A percentile compares a stretch with the other conserved stretches of the same genome.
Conservation (phyloP, 2,888 invertebrate genomes). For the Ceriagrion tenellum region DNA sequence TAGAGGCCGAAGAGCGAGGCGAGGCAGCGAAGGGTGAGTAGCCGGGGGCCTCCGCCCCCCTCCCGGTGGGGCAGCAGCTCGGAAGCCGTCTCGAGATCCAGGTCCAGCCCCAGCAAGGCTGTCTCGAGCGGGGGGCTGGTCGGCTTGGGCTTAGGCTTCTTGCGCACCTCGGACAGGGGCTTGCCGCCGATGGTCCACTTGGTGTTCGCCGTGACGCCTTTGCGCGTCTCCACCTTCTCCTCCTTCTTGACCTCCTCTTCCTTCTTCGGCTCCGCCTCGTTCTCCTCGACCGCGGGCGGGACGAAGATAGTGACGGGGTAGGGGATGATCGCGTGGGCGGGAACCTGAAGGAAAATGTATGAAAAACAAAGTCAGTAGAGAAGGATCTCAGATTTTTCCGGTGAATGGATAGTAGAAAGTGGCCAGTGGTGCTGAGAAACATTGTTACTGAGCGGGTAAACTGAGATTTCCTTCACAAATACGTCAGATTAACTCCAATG, state of each 20-base stretch:
- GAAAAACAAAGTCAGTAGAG: too few species aligned
- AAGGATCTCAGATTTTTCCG: too few species aligned
- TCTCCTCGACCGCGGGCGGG: neutral
- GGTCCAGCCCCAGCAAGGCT: neutral
- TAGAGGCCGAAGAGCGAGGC: conserved; percentile 83
- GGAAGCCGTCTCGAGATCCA: conserved; percentile 50
- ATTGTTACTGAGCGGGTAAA: too few species aligned
- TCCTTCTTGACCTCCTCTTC: neutral
- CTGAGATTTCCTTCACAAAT: too few species aligned
- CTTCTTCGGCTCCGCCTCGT: neutral
- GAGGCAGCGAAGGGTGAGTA: conserved; percentile 80
- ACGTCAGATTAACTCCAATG: too few species aligned
- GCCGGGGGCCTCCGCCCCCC: conserved; percentile 21
- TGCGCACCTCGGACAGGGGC: conserved; percentile 2
- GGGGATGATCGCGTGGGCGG: neutral
- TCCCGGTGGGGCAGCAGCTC: conserved; percentile 17
- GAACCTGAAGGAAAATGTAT: neutral
- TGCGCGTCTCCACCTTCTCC: neutral
- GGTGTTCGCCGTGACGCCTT: neutral
- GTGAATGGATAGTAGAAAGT: too few species aligned
- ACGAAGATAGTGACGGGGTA: neutral
- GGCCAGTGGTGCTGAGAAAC: too few species aligned
- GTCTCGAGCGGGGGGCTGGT: conserved; percentile 28
- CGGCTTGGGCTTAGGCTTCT: conserved; percentile 13
- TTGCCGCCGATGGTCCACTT: conserved; percentile 19